phyloP scores from a whole-genome alignment of 2,888 invertebrate genomes.

The Abrostola tripartita region DNA sequence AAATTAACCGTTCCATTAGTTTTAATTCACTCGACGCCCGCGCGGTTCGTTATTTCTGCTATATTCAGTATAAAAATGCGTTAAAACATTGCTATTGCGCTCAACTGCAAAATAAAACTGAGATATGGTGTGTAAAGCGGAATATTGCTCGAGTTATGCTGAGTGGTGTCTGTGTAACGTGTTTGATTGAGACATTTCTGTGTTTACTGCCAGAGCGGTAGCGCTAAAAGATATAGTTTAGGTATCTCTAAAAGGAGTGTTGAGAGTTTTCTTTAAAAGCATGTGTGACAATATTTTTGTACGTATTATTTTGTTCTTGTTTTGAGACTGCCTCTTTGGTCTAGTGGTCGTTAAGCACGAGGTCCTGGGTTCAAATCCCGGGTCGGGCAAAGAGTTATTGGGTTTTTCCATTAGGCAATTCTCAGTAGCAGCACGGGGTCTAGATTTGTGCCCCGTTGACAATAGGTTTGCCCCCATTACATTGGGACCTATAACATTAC shows the following conservation, averaged over 20 bases:
- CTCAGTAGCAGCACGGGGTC: too few species aligned
- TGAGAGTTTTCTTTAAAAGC: conserved; percentile 2
- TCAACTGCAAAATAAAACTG: conserved; percentile 72
- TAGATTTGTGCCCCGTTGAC: too few species aligned
- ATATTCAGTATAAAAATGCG: conserved; percentile 80
- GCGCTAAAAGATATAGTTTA: conserved; percentile 23
- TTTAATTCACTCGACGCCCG: conserved; percentile 85
- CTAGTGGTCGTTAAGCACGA: too few species aligned
- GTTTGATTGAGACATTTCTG: conserved; percentile 49
- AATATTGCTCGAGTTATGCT: conserved; percentile 58
- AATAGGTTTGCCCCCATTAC: too few species aligned
- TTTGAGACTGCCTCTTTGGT: not conserved
- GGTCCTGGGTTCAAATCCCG: too few species aligned
- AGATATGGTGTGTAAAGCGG: conserved; percentile 66
- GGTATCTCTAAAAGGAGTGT: conserved; percentile 3
- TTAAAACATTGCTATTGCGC: conserved; percentile 72
- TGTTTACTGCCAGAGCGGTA: conserved; percentile 20
- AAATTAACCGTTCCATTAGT: conserved; percentile 88
- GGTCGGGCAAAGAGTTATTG: too few species aligned
- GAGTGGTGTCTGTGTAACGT: conserved; percentile 34
- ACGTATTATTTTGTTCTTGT: not conserved
- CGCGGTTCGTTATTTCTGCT: conserved; percentile 82
- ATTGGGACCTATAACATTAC: too few species aligned
- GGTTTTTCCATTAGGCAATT: too few species aligned
- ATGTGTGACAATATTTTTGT: not conserved